Percentiles rank a stretch among this genome's conserved stretches.
phyloP scores from a whole-genome alignment of 2,113 vertebrate species.

The Synodontis membranacea region DNA sequence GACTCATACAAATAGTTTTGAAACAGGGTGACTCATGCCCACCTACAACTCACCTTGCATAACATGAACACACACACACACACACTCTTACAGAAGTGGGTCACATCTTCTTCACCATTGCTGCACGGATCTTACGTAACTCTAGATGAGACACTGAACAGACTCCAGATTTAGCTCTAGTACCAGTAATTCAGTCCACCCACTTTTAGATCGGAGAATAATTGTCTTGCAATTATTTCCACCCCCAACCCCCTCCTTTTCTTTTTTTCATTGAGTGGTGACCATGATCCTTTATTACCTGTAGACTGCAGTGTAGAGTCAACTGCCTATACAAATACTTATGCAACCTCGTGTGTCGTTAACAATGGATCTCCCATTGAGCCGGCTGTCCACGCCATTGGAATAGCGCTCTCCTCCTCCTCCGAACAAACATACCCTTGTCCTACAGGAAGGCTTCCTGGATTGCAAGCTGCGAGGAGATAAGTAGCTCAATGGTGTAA shows the following conservation, averaged over 20 bases:
- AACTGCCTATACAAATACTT: neutral
- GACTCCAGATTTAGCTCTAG: neutral
- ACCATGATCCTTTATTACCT: neutral
- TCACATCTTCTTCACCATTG: neutral
- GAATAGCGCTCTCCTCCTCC: neutral
- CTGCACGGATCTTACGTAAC: constrained; percentile 11
- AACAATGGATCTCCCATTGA: neutral
- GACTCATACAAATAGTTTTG: constrained; percentile 61
- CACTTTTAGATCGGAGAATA: neutral
- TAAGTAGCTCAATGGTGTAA: neutral
- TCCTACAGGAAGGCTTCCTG: neutral
- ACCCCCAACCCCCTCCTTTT: neutral
- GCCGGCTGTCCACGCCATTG: neutral
- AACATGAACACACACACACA: constrained; percentile 54
- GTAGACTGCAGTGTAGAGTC: neutral
- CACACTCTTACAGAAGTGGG: constrained; percentile 47
- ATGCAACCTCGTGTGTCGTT: neutral
- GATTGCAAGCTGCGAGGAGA: neutral
- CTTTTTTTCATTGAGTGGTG: neutral
- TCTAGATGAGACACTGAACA: neutral
- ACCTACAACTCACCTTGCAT: constrained; percentile 56
- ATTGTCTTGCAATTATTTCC: neutral
- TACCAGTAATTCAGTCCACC: neutral
- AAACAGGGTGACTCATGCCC: constrained; percentile 59
- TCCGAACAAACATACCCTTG: neutral